These are phyloP conservation scores for Anolis apletophallus DNA, from an alignment of 2,797 vertebrate genomes.

Conservation along the genomic window DNA sequence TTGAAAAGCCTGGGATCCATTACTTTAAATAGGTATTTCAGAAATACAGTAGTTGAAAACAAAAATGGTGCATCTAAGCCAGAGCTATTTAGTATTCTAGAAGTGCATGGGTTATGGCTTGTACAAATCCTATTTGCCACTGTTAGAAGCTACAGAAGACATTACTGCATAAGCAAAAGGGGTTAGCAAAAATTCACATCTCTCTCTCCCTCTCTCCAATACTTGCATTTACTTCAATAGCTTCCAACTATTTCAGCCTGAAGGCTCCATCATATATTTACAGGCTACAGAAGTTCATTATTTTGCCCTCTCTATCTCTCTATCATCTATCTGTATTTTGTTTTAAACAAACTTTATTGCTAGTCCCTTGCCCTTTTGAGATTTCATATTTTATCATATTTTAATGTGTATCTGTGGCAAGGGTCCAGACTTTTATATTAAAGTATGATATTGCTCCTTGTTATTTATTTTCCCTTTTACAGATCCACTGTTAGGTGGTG, in stretches of 20 bases:
- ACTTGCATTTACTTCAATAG: conserved; percentile 21
- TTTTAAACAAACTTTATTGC: conserved; percentile 12
- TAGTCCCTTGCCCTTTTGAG: not conserved
- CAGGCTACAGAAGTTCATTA: not conserved
- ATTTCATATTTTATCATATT: conserved; percentile 7
- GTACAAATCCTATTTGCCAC: conserved; percentile 21
- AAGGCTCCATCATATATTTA: conserved; percentile 14
- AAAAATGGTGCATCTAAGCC: conserved; percentile 40
- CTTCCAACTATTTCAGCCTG: conserved; percentile 15
- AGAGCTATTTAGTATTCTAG: conserved; percentile 45
- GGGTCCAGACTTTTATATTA: not conserved
- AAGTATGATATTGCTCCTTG: not conserved
- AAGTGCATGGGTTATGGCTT: conserved; percentile 1
- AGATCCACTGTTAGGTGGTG: not conserved
- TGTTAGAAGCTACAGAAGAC: conserved; percentile 13
- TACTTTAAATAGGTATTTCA: conserved; percentile 31
- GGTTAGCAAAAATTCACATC: not conserved
- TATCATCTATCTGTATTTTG: not conserved
- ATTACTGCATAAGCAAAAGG: conserved; percentile 2
- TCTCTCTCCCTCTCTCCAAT: not conserved
- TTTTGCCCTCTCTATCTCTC: not conserved
- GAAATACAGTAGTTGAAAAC: conserved; percentile 32
- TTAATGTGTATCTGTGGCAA: conserved; percentile 4
- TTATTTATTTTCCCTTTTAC: not conserved
- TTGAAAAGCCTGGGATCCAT: not conserved